Evolutionary conservation across 2,888 invertebrate species (phyloP).

Genomic region (Plebejus melissa): DNA sequence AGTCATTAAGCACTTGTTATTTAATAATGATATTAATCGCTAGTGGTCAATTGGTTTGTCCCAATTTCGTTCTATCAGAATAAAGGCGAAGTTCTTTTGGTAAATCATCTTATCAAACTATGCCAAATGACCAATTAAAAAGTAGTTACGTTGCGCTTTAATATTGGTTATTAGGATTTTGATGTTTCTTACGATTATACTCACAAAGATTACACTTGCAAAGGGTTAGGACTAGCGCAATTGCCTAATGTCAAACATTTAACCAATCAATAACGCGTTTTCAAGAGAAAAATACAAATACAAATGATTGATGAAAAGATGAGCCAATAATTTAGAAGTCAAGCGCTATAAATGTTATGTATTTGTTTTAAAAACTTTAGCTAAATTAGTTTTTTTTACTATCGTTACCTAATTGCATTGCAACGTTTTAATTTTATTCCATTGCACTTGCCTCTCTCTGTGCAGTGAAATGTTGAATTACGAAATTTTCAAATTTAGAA

Average conservation of each 20-base stretch:
- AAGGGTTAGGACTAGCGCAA: background rate
- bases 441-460: background rate
- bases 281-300: background rate
- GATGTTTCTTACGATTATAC: background rate
- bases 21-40: slow-evolving; percentile 20
- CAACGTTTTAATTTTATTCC: background rate
- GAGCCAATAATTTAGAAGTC: too few relatives aligned
- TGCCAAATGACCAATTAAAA: slow-evolving; percentile 25
- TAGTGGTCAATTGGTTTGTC: slow-evolving; percentile 50
- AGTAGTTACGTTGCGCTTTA: background rate
- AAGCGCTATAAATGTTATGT: too few relatives aligned
- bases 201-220: too few relatives aligned
- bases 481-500: slow-evolving; percentile 2
- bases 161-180: background rate
- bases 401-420: background rate
- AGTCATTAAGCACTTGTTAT: slow-evolving; percentile 1
- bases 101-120: slow-evolving; percentile 17
- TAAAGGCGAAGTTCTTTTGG: slow-evolving; percentile 48
- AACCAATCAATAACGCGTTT: background rate
- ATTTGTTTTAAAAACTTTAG: too few relatives aligned
- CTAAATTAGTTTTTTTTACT: background rate
- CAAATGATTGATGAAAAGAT: too few relatives aligned
- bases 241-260: background rate
- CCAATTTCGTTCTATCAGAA: slow-evolving; percentile 65
- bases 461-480: slow-evolving; percentile 3